phyloP scores from a whole-genome alignment of 2,888 invertebrate species.

The Busseola fusca region DNA sequence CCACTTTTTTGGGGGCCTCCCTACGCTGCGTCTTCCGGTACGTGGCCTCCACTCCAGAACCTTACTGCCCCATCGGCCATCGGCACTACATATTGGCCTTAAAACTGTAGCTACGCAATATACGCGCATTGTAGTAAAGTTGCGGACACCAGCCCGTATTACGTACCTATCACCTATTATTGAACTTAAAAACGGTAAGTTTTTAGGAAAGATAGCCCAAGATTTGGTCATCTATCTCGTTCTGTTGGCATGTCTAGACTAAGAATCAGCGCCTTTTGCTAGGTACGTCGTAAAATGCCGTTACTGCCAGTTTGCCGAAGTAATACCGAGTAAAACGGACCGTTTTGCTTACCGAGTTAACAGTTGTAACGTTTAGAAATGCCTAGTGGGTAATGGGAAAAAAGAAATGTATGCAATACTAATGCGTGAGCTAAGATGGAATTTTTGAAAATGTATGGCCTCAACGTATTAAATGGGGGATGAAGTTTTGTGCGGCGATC shows the following conservation, averaged over 20 bases:
- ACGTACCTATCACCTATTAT: too few species aligned
- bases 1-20: too few species aligned
- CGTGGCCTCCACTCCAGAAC: too few species aligned
- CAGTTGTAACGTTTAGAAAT: slow-evolving; percentile 11
- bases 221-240: neutral
- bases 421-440: neutral
- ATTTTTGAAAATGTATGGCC: neutral
- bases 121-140: too few species aligned
- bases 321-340: slow-evolving; percentile 2
- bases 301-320: slow-evolving; percentile 16
- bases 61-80: too few species aligned
- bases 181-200: neutral
- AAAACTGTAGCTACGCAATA: too few species aligned
- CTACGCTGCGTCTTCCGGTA: too few species aligned
- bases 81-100: too few species aligned
- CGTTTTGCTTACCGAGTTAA: slow-evolving; percentile 20
- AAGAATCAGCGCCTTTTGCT: slow-evolving; percentile 33
- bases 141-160: too few species aligned
- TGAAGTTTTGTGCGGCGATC: neutral
- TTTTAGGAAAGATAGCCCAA: neutral
- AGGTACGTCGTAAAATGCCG: slow-evolving; percentile 26
- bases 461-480: neutral
- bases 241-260: slow-evolving; percentile 26
- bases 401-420: neutral
- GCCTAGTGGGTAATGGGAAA: neutral